Evolutionary conservation across 2,113 vertebrate genomes (phyloP).

Genomic region (Silurus meridionalis): DNA sequence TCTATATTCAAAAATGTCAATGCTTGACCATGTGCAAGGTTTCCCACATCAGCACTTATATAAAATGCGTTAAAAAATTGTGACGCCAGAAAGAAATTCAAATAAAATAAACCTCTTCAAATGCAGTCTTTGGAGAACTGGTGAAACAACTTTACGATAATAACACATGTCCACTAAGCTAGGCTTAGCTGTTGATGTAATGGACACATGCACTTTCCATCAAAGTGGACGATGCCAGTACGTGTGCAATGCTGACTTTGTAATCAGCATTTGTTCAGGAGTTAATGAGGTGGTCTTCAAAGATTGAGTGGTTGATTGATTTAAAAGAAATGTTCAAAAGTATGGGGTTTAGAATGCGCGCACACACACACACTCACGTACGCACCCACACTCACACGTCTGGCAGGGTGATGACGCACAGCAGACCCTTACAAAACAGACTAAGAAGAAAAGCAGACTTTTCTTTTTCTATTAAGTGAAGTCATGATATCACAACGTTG

Average conservation of each 20-base stretch:
- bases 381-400: neutral
- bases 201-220: slow-evolving; percentile 16
- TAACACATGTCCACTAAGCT: slow-evolving; percentile 14
- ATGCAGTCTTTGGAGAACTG: neutral
- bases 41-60: neutral
- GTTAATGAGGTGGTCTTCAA: neutral
- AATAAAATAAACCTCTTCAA: neutral
- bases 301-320: neutral
- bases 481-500: slow-evolving; percentile 20
- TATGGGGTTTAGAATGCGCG: slow-evolving; percentile 9
- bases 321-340: neutral
- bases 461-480: slow-evolving; percentile 22
- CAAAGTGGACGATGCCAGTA: neutral
- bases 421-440: slow-evolving; percentile 34
- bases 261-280: neutral
- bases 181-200: neutral
- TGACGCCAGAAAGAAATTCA: neutral
- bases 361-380: slow-evolving; percentile 19
- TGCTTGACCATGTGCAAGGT: neutral
- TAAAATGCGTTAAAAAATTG: neutral
- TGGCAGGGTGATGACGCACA: slow-evolving; percentile 34
- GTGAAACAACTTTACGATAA: slow-evolving; percentile 12
- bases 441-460: slow-evolving; percentile 39
- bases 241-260: neutral
- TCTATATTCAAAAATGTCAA: neutral